phyloP scores from a whole-genome alignment of 2,797 vertebrate species.

The Pogoniulus pusillus region DNA sequence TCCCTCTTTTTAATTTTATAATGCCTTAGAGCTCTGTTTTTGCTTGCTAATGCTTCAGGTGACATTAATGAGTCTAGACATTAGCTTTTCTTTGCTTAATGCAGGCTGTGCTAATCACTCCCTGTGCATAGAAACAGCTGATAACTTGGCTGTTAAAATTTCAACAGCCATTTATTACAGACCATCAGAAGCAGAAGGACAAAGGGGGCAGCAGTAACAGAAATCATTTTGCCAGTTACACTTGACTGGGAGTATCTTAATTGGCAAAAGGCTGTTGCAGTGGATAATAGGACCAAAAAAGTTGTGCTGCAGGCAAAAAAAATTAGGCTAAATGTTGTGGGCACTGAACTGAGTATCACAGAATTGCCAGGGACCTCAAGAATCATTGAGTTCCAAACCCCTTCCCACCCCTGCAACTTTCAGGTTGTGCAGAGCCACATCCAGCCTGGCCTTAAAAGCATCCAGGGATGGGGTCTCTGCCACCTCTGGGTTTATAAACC shows the following conservation, averaged over 20 bases:
- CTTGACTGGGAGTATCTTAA: background rate
- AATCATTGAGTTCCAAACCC: too few species aligned
- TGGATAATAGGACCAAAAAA: background rate
- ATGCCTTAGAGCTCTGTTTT: background rate
- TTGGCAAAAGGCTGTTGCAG: background rate
- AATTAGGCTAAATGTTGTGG: background rate
- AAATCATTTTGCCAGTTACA: background rate
- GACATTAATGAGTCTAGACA: background rate
- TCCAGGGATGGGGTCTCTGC: too few species aligned
- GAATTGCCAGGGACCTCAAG: too few species aligned
- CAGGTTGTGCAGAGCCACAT: too few species aligned
- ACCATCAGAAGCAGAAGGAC: background rate
- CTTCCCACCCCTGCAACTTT: too few species aligned
- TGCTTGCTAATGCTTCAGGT: background rate
- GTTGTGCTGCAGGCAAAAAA: background rate
- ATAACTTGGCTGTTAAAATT: background rate
- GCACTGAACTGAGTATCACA: too few species aligned
- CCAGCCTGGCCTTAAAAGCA: too few species aligned
- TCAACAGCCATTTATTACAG: background rate
- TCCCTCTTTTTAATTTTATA: background rate
- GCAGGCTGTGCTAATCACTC: background rate
- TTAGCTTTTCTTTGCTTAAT: background rate
- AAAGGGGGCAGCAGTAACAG: background rate
- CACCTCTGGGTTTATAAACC: background rate
- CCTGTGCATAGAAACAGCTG: background rate